Percentiles rank a stretch among this genome's conserved stretches.
Evolutionary conservation across 23 tunicate species (phyloP).

Genomic region (Trididemnum clinides): DNA sequence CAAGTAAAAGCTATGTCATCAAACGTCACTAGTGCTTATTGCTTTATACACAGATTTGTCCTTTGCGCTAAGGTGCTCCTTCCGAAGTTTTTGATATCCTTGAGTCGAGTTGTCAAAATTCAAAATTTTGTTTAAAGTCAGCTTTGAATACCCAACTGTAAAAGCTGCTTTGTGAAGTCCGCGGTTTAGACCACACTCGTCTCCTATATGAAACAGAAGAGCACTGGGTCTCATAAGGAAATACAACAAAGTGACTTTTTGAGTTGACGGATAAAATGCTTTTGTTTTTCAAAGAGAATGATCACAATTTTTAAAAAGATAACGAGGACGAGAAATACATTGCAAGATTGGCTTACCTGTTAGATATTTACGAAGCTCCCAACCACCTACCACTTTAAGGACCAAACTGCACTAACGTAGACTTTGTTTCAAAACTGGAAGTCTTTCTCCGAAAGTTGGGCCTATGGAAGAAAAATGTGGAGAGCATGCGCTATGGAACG

Average conservation of each 20-base stretch:
- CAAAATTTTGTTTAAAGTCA: background rate
- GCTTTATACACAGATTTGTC: too few relatives aligned
- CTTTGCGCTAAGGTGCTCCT: too few relatives aligned
- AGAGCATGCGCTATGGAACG: background rate
- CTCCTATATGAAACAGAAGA: conserved; percentile 24
- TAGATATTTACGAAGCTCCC: background rate
- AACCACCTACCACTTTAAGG: background rate
- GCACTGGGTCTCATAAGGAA: conserved; percentile 38
- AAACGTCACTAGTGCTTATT: too few relatives aligned
- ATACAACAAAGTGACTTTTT: background rate
- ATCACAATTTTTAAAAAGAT: background rate
- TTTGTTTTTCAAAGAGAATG: conserved; percentile 8
- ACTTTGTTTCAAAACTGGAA: too few relatives aligned
- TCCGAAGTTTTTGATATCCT: too few relatives aligned
- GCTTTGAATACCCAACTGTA: conserved; percentile 24
- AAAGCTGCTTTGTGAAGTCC: conserved; percentile 14
- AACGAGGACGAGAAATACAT: background rate
- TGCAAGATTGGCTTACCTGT: background rate
- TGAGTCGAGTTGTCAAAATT: too few relatives aligned
- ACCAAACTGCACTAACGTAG: background rate
- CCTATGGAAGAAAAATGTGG: background rate
- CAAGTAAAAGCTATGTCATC: too few relatives aligned
- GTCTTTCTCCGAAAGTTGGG: background rate
- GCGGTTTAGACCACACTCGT: conserved; percentile 6
- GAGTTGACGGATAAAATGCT: background rate